Base-by-base conservation (phyloP, 2,113 vertebrate genomes). In the Aptenodytes patagonicus region DNA sequence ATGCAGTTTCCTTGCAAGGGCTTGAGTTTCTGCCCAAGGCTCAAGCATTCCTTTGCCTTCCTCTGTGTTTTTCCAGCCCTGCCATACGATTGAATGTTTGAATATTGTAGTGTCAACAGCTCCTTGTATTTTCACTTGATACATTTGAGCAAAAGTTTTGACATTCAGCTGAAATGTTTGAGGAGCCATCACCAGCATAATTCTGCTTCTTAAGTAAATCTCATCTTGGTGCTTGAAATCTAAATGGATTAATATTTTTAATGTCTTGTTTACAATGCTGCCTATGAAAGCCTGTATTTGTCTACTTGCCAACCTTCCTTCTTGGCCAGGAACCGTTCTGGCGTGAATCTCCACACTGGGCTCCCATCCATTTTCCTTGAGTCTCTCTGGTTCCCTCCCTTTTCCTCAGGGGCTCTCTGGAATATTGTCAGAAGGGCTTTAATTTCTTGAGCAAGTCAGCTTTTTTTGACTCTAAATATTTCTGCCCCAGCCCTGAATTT, bases 381-480 rank as follows among this genome's bases (percentile, higher is more conserved):
- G 87, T 94, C 96, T 98, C 90, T 90, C 58, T 83, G 69, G 51
- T 95, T 96, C 91, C 97, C 94, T 97, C 95, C 95, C 95, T 97
- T 94, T 96, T 96, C 97, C 92, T 96, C 94, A 97, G 97, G 95
- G 96, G 94, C 86, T 66, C 94, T 92, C 90, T 97, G 97, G 96
- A 97, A 85, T 58, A 97, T 94, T 93, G 92, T 98, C 97, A 98
- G 97, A 96, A 97, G 70, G 89, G 85, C 96, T 98, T 98, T 97
- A 97, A 97, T 98, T 96, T 97, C 96, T 96, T 96, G 76, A 97
- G 95, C 96, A 96, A 97, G 94, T 97, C 94, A 92, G 95, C 96
- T 94, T 95, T 97, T 97, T 97, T 96, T 97, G 96, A 95, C 84
- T 96, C 75, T 93, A 90, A 97, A 88, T 97, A 80, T 95, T 72